These are phyloP conservation scores for Enteromius mattozi DNA, from an alignment of 2,797 vertebrate species.

Conservation along the genomic window DNA sequence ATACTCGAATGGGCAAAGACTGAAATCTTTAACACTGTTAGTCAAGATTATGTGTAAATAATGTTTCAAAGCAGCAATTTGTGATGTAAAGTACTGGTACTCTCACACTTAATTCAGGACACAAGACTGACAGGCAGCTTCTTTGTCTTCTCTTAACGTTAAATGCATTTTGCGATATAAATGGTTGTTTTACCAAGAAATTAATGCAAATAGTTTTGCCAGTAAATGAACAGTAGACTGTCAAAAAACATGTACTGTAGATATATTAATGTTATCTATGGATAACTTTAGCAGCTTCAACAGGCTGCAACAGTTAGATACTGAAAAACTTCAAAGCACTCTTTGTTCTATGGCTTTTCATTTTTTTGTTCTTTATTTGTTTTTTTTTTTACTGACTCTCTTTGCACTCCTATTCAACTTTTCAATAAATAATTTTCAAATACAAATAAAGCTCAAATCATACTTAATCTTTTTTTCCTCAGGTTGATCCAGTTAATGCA, in stretches of 20 bases:
- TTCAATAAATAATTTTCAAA: not conserved
- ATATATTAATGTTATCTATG: not conserved
- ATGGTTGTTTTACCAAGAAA: not conserved
- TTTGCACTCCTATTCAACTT: not conserved
- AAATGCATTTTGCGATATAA: not conserved
- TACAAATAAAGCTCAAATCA: not conserved
- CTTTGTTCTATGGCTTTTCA: not conserved
- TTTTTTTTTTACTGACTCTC: not conserved
- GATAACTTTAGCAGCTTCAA: not conserved
- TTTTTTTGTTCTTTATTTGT: not conserved
- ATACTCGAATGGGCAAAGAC: not conserved
- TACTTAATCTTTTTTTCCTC: not conserved
- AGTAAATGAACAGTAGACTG: not conserved
- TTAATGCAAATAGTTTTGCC: not conserved
- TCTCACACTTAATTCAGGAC: not conserved
- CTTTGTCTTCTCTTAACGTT: not conserved
- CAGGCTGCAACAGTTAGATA: not conserved
- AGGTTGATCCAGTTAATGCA: not conserved
- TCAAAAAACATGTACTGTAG: too few relatives aligned
- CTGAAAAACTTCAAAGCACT: not conserved
- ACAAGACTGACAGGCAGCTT: not conserved
- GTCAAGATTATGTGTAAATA: not conserved
- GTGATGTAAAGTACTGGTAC: not conserved
- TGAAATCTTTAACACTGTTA: not conserved
- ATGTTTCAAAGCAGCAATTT: slow-evolving; percentile 1